These are phyloP conservation scores for Opisthograptis luteolata DNA, from an alignment of 2,888 invertebrate genomes.

Conservation along the genomic window DNA sequence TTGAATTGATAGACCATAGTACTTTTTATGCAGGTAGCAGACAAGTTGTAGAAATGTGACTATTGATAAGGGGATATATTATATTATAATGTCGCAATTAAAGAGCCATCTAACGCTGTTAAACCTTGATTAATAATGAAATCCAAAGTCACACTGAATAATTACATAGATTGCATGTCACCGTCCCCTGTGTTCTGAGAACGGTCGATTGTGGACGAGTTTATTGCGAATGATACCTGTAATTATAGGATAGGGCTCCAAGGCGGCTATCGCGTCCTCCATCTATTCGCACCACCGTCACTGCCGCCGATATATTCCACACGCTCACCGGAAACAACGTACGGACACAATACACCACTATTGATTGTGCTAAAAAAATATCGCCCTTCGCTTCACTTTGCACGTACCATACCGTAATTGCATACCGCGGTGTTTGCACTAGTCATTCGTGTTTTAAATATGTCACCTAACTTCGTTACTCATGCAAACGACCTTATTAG, in stretches of 20 bases:
- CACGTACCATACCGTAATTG: slow-evolving; percentile 34
- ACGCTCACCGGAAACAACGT: slow-evolving; percentile 69
- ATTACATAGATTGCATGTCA: slow-evolving; percentile 35
- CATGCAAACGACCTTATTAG: slow-evolving; percentile 13
- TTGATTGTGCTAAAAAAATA: slow-evolving; percentile 71
- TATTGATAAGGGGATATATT: neutral
- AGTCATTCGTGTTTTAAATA: slow-evolving; percentile 22
- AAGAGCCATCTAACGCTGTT: neutral
- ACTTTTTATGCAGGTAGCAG: slow-evolving; percentile 4
- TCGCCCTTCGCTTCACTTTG: slow-evolving; percentile 34
- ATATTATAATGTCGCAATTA: neutral
- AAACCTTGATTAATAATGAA: slow-evolving; percentile 8
- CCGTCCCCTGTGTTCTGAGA: slow-evolving; percentile 40
- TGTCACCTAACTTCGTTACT: slow-evolving; percentile 2
- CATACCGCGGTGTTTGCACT: slow-evolving; percentile 25
- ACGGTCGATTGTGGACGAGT: slow-evolving; percentile 57
- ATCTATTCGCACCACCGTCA: slow-evolving; percentile 66
- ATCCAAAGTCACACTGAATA: slow-evolving; percentile 10
- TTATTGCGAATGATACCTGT: slow-evolving; percentile 80
- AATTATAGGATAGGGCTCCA: slow-evolving; percentile 60
- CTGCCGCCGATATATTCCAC: slow-evolving; percentile 51
- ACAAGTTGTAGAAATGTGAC: neutral
- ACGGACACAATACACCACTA: slow-evolving; percentile 55
- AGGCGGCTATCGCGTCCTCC: slow-evolving; percentile 61
- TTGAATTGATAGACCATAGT: slow-evolving; percentile 18